Percentiles rank a stretch among this genome's conserved stretches.
These are phyloP conservation scores for Pogonognathellus flavescens DNA, from an alignment of 1,140 invertebrate genomes.

Conservation along the genomic window DNA sequence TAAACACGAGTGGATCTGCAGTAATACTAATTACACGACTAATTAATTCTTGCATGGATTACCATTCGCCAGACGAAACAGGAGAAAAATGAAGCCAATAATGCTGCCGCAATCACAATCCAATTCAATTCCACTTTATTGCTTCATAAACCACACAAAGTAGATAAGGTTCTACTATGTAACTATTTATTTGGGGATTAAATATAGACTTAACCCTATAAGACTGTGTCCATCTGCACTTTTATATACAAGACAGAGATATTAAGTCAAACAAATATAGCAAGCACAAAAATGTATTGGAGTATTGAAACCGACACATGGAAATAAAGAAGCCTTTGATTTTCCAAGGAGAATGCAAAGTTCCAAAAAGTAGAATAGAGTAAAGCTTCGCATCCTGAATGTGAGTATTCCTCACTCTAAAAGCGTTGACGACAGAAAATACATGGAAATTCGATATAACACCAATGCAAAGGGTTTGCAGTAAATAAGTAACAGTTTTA, in stretches of 20 bases:
- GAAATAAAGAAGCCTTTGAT: slow-evolving; percentile 33
- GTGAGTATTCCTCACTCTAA: slow-evolving; percentile 17
- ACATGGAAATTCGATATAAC: not conserved
- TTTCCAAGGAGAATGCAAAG: slow-evolving; percentile 4
- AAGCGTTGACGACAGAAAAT: slow-evolving; percentile 18
- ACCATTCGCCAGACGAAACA: not conserved
- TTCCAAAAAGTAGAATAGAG: too few species aligned
- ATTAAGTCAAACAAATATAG: not conserved
- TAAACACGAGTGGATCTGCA: too few species aligned
- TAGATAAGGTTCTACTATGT: slow-evolving; percentile 2
- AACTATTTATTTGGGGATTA: slow-evolving; percentile 13
- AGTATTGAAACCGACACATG: not conserved
- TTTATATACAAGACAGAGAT: not conserved
- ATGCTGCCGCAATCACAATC: slow-evolving; percentile 53
- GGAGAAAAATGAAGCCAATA: slow-evolving; percentile 44
- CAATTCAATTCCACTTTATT: slow-evolving; percentile 58
- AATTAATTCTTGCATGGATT: too few species aligned
- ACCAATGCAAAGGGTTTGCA: not conserved
- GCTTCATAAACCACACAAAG: slow-evolving; percentile 59
- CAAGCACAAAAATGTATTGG: not conserved
- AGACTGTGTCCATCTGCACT: not conserved
- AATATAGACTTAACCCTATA: not conserved
- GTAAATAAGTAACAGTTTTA: not conserved
- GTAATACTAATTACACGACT: too few species aligned
- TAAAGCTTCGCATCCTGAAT: not conserved